Conservation (phyloP, 2,888 invertebrate genomes). For the Morinoia aosen region DNA sequence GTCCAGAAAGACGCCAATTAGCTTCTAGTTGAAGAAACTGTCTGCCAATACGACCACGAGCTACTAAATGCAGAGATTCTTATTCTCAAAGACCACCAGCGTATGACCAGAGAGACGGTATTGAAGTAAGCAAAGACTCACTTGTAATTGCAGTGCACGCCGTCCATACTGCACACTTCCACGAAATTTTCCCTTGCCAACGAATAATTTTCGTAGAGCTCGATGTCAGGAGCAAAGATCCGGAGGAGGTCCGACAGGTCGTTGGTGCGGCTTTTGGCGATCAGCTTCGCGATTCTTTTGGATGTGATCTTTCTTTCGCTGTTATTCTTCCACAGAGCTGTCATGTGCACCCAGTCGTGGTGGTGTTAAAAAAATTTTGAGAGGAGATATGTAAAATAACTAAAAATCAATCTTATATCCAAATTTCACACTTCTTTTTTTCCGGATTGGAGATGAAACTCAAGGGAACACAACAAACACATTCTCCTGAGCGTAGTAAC, state of each 20-base stretch:
- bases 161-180: conserved; percentile 28
- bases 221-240: background rate
- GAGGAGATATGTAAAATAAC: background rate
- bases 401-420: too few species aligned
- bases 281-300: background rate
- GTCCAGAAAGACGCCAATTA: too few species aligned
- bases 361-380: background rate
- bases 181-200: background rate
- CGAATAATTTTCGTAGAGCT: background rate
- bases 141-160: conserved; percentile 48
- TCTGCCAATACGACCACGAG: background rate
- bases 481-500: too few species aligned
- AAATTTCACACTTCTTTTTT: too few species aligned
- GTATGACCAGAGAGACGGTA: background rate
- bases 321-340: background rate
- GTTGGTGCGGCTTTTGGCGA: background rate
- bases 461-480: too few species aligned
- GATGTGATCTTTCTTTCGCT: background rate
- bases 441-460: too few species aligned
- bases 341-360: background rate
- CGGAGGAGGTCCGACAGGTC: conserved; percentile 27
- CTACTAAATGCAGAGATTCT: background rate
- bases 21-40: too few species aligned
- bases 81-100: too few species aligned
- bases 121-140: background rate